Evolutionary conservation across 2,797 vertebrate genomes (phyloP), one percentile per base, ranked within the genome.

Genomic region (Rhyacichthys aspro): DNA sequence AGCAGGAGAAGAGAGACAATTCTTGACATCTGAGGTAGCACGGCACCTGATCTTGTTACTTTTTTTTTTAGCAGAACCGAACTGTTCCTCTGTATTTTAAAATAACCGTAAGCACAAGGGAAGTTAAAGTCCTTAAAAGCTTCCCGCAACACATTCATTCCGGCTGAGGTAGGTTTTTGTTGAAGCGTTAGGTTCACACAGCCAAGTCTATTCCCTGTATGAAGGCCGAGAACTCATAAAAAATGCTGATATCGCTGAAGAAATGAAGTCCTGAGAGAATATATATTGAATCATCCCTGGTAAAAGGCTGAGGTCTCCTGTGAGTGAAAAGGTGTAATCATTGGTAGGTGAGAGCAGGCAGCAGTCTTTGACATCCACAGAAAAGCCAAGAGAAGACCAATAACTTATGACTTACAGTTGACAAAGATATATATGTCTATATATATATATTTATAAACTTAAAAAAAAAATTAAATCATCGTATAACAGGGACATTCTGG

Each of bases 91-190:
- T 70, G 82, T 74, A 85, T 55, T 41, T 60, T 90, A 91, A 90
- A 82, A 76, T 87, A 89, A 89, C 72, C 79, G 86, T 82, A 89
- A 94, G 88, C 83, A 89, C 48, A 67, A 87, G 89, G 84, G 93
- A 94, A 94, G 92, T 88, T 82, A 19, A 86, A 89, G 90, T 90
- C 86, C 88, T 63, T 67, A 85, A 83, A 87, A 89, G 82, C 93
- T 93, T 91, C 93, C 94, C 93, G 84, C 77, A 88, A 94, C 93
- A 98, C 98, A 99, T 98, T 98, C 96, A 96, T 96, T 95, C 92
- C 94, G 95, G 96, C 93, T 98, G 97, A 99, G 98, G 98, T 99
- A 99, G 97, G 93, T 95, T 94, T 94, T 88, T 85, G 83, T 92
- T 91, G 88, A 91, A 84, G 91, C 83, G 86, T 85, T 60, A 91